Evolutionary conservation across 2,113 vertebrate species (phyloP), one percentile per base, ranked within the genome.

Genomic region (Cryptotis parvus): DNA sequence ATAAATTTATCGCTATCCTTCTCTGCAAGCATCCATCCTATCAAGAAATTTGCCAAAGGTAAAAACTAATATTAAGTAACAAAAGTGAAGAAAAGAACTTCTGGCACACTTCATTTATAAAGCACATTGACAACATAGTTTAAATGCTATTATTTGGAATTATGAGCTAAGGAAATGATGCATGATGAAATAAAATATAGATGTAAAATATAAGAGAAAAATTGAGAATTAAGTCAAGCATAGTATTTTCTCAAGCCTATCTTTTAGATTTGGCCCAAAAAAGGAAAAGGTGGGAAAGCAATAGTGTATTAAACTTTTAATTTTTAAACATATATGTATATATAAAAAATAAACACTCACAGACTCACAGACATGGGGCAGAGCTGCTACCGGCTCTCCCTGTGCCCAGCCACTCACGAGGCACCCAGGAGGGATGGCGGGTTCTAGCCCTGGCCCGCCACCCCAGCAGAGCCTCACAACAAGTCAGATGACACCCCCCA

Each of bases 61-160:
- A 84, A 94, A 84, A 87, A 27, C 75, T 26, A 49, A 81, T 7
- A 35, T 70, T 69, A 55, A 75, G 75, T 90, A 85, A 39, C 14
- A 85, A 24, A 84, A 24, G 41, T 69, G 73, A 70, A 43, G 58
- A 22, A 75, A 70, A 43, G 45, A 22, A 75, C 49, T 58, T 45
- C 24, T 45, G 6, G 73, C 55, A 58, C 55, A 58, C 20, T 58
- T 78, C 94, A 20, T 78, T 78, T 16, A 69, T 29, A 79, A 82
- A 31, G 0, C 29, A 49, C 70, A 61, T 78, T 86, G 91, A 85
- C 20, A 92, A 26, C 3, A 90, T 0, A 49, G 24, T 61, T 29
- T 33, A 65, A 74, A 61, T 39, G 26, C 3, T n/a, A 63, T 63
- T 43, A 33, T 68, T 79, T 22, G 26, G 43, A 76, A 89, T 41